These are phyloP conservation scores for Acrocyrtus sp. DNA, from an alignment of 2,888 invertebrate genomes.

Conservation along the genomic window DNA sequence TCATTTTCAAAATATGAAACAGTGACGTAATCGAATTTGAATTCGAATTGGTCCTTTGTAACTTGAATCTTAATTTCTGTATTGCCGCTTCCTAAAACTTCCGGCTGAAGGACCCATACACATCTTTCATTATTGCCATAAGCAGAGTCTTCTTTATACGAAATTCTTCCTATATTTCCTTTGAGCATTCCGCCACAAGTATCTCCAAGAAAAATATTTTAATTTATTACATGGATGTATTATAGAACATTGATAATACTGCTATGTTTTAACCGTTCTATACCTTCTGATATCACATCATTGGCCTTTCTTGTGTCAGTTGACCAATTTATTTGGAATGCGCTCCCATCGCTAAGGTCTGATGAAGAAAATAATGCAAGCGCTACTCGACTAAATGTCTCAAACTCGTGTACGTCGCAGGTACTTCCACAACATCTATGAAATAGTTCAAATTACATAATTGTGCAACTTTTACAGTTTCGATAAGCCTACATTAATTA, in stretches of 20 bases:
- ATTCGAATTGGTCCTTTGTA: constrained; percentile 23
- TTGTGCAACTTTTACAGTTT: not conserved
- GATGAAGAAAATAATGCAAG: constrained; percentile 9
- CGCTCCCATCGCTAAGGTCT: constrained; percentile 5
- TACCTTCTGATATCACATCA: too few species aligned
- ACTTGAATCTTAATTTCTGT: constrained; percentile 19
- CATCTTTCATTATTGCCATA: constrained; percentile 39
- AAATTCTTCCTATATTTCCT: constrained; percentile 29
- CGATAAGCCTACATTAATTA: not conserved
- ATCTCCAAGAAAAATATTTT: too few species aligned
- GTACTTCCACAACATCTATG: constrained; percentile 27
- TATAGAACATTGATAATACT: too few species aligned
- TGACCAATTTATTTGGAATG: constrained; percentile 21
- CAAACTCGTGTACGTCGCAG: constrained; percentile 19
- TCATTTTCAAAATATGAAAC: not conserved
- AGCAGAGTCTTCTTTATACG: constrained; percentile 2
- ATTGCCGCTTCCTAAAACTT: not conserved
- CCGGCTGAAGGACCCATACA: constrained; percentile 21
- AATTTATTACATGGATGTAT: too few species aligned
- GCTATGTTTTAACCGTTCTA: too few species aligned
- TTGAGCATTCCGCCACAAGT: not conserved
- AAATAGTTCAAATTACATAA: not conserved
- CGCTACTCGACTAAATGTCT: constrained; percentile 1
- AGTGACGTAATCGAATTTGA: constrained; percentile 30
- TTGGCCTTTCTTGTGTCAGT: too few species aligned